Evolutionary conservation across 2,888 invertebrate genomes (phyloP).

Genomic region (Polyommatus icarus): DNA sequence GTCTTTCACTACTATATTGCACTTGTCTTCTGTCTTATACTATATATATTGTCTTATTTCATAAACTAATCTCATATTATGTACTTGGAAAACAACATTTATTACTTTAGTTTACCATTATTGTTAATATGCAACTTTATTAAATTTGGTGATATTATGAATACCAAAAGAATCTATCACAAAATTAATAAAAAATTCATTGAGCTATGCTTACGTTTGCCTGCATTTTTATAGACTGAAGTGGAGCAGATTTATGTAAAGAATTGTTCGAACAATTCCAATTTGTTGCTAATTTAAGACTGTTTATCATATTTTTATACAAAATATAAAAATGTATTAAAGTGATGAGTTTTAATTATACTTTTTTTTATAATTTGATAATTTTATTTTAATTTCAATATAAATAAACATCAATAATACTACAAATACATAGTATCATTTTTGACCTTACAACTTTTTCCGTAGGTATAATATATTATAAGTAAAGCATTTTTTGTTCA

Average conservation of each 20-base stretch:
- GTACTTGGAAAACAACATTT: no score
- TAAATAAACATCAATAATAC: conserved; percentile 15
- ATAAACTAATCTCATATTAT: no score
- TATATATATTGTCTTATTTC: no score
- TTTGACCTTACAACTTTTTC: not conserved
- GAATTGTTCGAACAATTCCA: conserved; percentile 1
- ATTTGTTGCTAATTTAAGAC: conserved; percentile 2
- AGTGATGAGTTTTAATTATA: not conserved
- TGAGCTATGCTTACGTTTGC: not conserved
- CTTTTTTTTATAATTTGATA: conserved; percentile 41
- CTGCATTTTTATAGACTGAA: not conserved
- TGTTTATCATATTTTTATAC: conserved; percentile 26
- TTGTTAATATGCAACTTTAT: no score
- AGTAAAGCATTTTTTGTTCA: not conserved
- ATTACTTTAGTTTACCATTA: no score
- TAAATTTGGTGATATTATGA: no score
- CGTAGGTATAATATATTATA: not conserved
- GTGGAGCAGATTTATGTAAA: not conserved
- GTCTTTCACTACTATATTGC: no score
- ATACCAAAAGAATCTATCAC: no score
- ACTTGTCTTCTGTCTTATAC: no score
- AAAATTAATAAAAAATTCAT: no score
- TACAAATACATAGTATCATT: not conserved
- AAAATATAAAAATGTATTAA: conserved; percentile 23
- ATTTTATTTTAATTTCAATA: conserved; percentile 33